Conservation (phyloP, 2,888 invertebrate species). For the Rutpela maculata region DNA sequence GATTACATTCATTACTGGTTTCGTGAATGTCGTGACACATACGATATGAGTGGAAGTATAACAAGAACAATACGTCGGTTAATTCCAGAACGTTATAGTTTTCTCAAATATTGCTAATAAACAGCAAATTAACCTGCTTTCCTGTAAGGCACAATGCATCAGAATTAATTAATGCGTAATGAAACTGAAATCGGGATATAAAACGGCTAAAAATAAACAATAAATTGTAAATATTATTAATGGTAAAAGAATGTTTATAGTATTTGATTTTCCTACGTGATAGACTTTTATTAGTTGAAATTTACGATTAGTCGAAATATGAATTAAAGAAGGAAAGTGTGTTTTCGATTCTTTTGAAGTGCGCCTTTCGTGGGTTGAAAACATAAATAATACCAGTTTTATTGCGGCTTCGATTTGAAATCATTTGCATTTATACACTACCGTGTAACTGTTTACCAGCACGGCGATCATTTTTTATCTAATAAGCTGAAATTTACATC, state of each 20-base stretch:
- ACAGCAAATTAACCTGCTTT: no score
- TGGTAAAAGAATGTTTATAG: constrained; percentile 22
- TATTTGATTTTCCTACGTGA: not conserved
- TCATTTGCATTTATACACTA: constrained; percentile 11
- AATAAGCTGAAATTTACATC: constrained; percentile 10
- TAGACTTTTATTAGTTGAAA: not conserved
- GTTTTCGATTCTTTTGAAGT: not conserved
- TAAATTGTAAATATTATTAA: constrained; percentile 24
- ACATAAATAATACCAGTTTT: constrained; percentile 22
- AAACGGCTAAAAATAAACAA: constrained; percentile 6
- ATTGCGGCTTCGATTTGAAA: not conserved
- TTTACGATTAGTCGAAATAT: not conserved
- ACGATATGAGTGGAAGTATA: no score
- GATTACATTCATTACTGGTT: no score
- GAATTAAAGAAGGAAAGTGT: not conserved
- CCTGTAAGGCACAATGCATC: not conserved
- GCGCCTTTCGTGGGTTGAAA: not conserved
- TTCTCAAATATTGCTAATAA: no score
- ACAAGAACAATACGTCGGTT: no score
- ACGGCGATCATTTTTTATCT: constrained; percentile 14
- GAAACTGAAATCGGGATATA: not conserved
- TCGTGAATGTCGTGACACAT: no score
- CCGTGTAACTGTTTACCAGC: constrained; percentile 8
- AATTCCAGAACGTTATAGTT: no score
- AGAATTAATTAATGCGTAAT: not conserved